Evolutionary conservation across 2,797 vertebrate species (phyloP), one percentile per base, ranked within the genome.

Genomic region (Chanos chanos): DNA sequence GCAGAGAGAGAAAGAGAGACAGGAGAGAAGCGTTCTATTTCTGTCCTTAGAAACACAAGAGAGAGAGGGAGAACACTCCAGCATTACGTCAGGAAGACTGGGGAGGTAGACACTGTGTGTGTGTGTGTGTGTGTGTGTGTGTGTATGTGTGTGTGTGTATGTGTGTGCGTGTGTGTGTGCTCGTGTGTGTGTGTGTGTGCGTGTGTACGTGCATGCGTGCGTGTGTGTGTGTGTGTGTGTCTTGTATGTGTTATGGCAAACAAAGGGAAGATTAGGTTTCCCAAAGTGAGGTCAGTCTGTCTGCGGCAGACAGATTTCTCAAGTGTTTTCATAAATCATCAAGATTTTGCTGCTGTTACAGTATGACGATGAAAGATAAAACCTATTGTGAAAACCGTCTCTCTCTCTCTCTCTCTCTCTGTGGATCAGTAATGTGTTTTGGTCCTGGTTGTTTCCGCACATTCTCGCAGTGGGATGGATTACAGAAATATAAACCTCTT

Each of bases 21-120:
- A 74, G 77, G 77, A 66, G 71, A 72, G 80, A 64, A 73, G 65
- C 65, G 61, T 80, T 86, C 86, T 89, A 90, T 90, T 89, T 85
- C 63, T 80, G 87, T 88, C 85, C 61, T 51, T 59, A 62, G 70
- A 54, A 41, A 19, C 48, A 37, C 50, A 44, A 54, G 44, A 39
- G 44, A 36, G 66, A 58, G 54, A 58, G 67, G 50, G 54, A 68
- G 61, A 44, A 67, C n/a, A 68, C 43, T 61, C 49, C 30, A 50
- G 36, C 65, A 41, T 49, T 48, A 71, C 50, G 66, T 71, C 72
- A 71, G 68, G 62, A 68, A 69, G 73, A 82, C 75, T 77, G 77
- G 67, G 51, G 63, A 50, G 1, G 57, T n/a, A n/a, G n/a, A n/a
- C n/a, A 72, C 61, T 70, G 62, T 66, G 62, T 47, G n/a, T 64